Conservation (phyloP, 2,888 invertebrate genomes). For the Subacronicta megacephala region DNA sequence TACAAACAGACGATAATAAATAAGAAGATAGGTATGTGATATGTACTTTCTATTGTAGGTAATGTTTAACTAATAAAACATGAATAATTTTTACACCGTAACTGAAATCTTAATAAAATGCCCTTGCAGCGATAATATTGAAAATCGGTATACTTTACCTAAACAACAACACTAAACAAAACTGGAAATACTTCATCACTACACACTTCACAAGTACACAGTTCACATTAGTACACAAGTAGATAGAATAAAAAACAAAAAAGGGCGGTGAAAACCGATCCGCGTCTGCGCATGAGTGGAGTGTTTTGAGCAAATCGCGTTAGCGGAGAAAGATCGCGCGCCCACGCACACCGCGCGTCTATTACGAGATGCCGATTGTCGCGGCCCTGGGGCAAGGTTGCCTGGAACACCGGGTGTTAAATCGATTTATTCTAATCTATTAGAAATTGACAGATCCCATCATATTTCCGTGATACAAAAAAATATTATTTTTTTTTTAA, state of each 20-base stretch:
- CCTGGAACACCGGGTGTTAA: conserved; percentile 72
- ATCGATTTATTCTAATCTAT: conserved; percentile 33
- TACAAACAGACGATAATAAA: conserved; percentile 2
- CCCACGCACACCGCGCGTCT: conserved; percentile 81
- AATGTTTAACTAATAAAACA: conserved; percentile 1
- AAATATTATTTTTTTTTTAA: not conserved
- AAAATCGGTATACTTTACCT: conserved; percentile 68
- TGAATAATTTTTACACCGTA: not conserved
- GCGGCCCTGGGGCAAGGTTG: conserved; percentile 85
- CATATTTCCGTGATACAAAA: conserved; percentile 15
- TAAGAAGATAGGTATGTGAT: conserved; percentile 1
- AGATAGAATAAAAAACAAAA: conserved; percentile 49
- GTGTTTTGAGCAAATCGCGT: conserved; percentile 82
- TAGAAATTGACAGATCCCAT: conserved; percentile 26
- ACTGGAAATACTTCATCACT: conserved; percentile 82
- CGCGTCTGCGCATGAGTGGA: conserved; percentile 71
- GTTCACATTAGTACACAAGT: conserved; percentile 52
- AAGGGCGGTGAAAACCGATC: conserved; percentile 78
- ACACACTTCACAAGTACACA: conserved; percentile 47
- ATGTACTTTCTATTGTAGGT: conserved; percentile 13
- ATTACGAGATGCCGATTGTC: conserved; percentile 83
- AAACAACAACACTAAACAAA: conserved; percentile 78
- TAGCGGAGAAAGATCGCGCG: conserved; percentile 80
- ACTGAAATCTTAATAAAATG: conserved; percentile 5
- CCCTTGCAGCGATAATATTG: conserved; percentile 5